These are phyloP conservation scores for Orchesella flavescens DNA, from an alignment of 2,888 invertebrate species.

Conservation along the genomic window DNA sequence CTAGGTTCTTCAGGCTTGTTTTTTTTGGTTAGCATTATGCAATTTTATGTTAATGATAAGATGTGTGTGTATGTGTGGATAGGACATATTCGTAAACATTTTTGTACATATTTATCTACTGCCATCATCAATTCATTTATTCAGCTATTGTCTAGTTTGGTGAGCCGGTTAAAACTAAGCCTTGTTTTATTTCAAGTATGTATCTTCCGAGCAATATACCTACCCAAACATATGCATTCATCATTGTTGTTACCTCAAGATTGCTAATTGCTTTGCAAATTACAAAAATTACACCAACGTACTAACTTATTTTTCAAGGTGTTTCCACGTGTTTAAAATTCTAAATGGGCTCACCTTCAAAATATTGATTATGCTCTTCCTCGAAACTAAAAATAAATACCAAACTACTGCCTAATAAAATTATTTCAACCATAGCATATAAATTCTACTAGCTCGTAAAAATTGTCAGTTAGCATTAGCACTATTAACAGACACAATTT, in stretches of 20 bases:
- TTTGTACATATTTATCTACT: too few species aligned
- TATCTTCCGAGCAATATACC: too few species aligned
- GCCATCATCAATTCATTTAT: too few species aligned
- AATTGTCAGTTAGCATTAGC: too few species aligned
- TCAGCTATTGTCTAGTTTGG: too few species aligned
- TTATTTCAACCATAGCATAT: too few species aligned
- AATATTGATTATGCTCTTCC: slow-evolving; percentile 14
- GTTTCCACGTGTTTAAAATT: slow-evolving; percentile 60
- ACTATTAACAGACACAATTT: not conserved
- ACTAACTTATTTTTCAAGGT: slow-evolving; percentile 49
- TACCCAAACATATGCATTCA: not conserved
- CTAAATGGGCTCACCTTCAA: slow-evolving; percentile 49
- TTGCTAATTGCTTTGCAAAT: slow-evolving; percentile 56
- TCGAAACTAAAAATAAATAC: not conserved
- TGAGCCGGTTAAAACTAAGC: slow-evolving; percentile 8
- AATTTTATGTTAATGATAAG: not conserved
- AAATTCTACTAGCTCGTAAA: too few species aligned
- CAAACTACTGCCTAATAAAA: too few species aligned
- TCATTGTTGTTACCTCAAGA: not conserved
- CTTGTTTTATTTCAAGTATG: not conserved
- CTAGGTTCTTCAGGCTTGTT: not conserved
- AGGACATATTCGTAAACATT: too few species aligned
- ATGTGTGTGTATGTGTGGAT: too few species aligned
- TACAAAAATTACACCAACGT: slow-evolving; percentile 10
- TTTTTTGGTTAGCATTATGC: not conserved